Evolutionary conservation across 2,797 vertebrate genomes (phyloP).

Genomic region (Melanotaenia pygmaea): DNA sequence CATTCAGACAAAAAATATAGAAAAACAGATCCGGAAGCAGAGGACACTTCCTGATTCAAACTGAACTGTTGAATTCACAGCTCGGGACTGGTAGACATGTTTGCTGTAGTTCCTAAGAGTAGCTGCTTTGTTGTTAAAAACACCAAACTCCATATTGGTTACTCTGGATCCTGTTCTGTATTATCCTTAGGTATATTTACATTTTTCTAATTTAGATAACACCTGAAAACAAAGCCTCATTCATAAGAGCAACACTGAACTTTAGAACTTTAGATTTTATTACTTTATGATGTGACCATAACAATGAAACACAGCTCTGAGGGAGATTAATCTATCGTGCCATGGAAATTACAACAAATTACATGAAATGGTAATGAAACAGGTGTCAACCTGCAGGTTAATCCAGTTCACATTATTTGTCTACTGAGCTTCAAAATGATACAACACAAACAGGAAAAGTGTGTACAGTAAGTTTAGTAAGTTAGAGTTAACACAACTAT

Average conservation of each 20-base stretch:
- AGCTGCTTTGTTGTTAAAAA: constrained; percentile 1
- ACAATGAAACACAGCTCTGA: neutral
- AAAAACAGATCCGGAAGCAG: constrained; percentile 55
- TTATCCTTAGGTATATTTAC: constrained; percentile 14
- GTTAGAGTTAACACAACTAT: neutral
- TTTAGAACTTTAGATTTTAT: constrained; percentile 19
- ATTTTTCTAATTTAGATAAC: constrained; percentile 22
- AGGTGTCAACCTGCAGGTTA: neutral
- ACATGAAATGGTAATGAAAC: neutral
- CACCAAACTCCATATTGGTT: neutral
- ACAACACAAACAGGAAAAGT: neutral
- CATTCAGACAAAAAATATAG: constrained; percentile 68
- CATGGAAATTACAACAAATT: neutral
- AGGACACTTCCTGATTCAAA: constrained; percentile 46
- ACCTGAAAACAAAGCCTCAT: constrained; percentile 39
- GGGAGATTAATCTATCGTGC: neutral
- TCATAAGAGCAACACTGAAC: constrained; percentile 5
- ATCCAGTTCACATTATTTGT: neutral
- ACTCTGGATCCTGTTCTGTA: neutral
- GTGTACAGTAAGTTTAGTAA: neutral
- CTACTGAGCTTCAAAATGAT: neutral
- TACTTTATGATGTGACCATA: neutral
- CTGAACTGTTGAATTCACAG: constrained; percentile 46
- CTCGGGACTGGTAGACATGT: constrained; percentile 6
- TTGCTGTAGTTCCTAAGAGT: neutral